Conservation (phyloP, 2,888 invertebrate genomes). For the Papilio demoleus region DNA sequence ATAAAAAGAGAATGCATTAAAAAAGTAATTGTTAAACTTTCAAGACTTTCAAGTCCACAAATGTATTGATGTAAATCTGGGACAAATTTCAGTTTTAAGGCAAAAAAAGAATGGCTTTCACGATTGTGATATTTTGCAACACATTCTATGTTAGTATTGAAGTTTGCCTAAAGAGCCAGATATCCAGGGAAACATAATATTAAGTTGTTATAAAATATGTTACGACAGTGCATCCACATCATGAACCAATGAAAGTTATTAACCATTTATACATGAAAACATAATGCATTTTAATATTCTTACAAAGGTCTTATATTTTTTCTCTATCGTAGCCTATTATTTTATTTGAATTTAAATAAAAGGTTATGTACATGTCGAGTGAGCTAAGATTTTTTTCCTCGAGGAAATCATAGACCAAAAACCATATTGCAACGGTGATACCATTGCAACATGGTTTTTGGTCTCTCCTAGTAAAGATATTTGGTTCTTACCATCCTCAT, state of each 20-base stretch:
- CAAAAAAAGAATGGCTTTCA: background rate
- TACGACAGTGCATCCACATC: too few relatives aligned
- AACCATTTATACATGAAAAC: too few relatives aligned
- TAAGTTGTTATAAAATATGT: too few relatives aligned
- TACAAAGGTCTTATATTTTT: background rate
- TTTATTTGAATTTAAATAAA: background rate
- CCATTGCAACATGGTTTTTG: background rate
- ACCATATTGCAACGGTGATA: background rate
- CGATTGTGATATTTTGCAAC: background rate
- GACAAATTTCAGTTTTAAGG: background rate
- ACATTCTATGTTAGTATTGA: too few relatives aligned
- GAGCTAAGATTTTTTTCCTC: background rate
- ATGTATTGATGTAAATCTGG: conserved; percentile 3
- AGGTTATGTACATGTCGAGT: background rate
- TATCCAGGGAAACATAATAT: too few relatives aligned
- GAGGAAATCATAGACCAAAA: background rate
- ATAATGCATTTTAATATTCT: too few relatives aligned
- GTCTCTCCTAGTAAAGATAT: background rate
- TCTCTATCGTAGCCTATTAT: background rate
- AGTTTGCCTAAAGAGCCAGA: too few relatives aligned
- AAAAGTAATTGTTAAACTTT: background rate
- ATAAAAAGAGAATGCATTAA: background rate
- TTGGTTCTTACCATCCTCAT: conserved; percentile 62
- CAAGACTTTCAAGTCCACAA: background rate
- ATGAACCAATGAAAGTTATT: too few relatives aligned